Base-by-base conservation (phyloP, 1,140 invertebrate genomes). In the Drosophila carrolli region DNA sequence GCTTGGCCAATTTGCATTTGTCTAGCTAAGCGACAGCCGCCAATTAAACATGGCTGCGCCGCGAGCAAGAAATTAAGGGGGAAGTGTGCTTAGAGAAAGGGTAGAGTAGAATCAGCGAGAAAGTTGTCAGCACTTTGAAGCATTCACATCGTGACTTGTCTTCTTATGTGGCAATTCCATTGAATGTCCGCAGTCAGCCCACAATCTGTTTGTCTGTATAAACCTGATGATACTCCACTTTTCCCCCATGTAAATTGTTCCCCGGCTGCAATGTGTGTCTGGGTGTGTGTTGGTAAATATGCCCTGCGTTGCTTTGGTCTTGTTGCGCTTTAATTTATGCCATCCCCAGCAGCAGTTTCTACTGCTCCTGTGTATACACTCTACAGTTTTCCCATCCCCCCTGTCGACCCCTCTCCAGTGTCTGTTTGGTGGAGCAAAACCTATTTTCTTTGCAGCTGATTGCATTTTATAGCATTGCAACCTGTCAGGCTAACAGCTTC, bases 371-470 rank as follows among this genome's bases (percentile, higher is more conserved):
- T 48, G 55, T 46, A 43, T 73, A 50, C 35, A 47, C 54, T 58
- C 27, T 14, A 27, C 35, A 14, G 59, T 35, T 10, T 65, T 10
- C 19, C 61, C 61, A 11, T 32, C 61, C 29, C 23, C 63, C 58
- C 43, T 46, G 46, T 13, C 51, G 4, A n/a, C 47, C 47, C 7
- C 11, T 68, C 40, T 14, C 16, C 44, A 37, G 54, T 56, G 61
- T 62, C 63, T 75, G 55, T 78, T 53, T 61, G 57, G 73, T 78
- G 77, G 37, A 82, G 77, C 82, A 79, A 83, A 88, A 70, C 75
- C 84, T 76, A 86, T 86, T 86, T 86, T 79, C 83, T 83, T 86
- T 88, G 83, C 83, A 86, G 84, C 79, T 86, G 83, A 86, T 86
- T 86, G 83, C 83, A 88, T 86, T 86, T 86, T 86, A 86, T 86